A percentile compares a stretch with the other conserved stretches of the same genome.
Conservation (phyloP, 2,888 invertebrate species). For the Teleiodes luculella region DNA sequence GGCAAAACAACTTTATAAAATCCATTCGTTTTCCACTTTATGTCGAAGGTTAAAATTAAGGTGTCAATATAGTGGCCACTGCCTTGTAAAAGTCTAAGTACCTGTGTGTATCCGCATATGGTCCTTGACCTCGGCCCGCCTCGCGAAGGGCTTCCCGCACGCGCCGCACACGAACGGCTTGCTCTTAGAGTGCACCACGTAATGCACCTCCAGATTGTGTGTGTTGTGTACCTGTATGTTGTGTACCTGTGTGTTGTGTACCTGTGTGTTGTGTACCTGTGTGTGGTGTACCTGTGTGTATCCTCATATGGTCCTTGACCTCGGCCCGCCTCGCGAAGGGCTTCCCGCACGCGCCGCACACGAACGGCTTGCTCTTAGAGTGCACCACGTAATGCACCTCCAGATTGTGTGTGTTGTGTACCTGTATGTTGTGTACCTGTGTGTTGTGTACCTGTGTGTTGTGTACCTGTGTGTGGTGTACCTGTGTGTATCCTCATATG, state of each 20-base stretch:
- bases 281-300: slow-evolving; percentile 86
- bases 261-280: no score
- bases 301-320: slow-evolving; percentile 87
- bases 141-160: slow-evolving; percentile 86
- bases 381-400: slow-evolving; percentile 85
- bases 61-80: no score
- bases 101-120: slow-evolving; percentile 89
- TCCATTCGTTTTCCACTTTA: no score
- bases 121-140: slow-evolving; percentile 87
- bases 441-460: no score
- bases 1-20: no score
- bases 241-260: no score
- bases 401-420: slow-evolving; percentile 88
- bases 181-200: slow-evolving; percentile 85
- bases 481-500: slow-evolving; percentile 89
- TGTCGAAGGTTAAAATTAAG: no score
- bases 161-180: slow-evolving; percentile 84
- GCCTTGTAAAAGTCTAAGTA: slow-evolving; percentile 64
- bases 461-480: no score
- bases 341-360: slow-evolving; percentile 83
- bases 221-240: no score
- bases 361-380: slow-evolving; percentile 84
- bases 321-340: slow-evolving; percentile 87
- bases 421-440: no score
- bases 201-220: slow-evolving; percentile 84